Evolutionary conservation across 2,888 invertebrate species (phyloP), one percentile per base, ranked within the genome.

Genomic region (Seira musarum): DNA sequence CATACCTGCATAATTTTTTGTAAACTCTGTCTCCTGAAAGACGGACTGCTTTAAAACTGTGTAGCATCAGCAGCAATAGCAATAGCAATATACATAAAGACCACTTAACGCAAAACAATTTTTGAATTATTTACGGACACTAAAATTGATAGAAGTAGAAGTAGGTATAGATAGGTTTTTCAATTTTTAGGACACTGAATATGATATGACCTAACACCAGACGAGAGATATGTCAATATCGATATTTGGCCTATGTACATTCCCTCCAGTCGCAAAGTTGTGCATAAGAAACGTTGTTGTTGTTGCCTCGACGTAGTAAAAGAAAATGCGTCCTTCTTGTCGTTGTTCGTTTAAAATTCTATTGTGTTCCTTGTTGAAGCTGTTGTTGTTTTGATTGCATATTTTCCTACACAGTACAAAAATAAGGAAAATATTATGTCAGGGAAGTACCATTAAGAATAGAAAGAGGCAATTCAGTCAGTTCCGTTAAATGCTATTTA

Each of bases 81-180:
- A 77, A 69, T n/a, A n/a, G n/a, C n/a, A n/a, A n/a, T n/a, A n/a
- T n/a, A 40, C 13, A 40, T 13, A 13, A 71, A 66, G 66, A 40
- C 70, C 65, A 70, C 70, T 78, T 78, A 78, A 71, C 65, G 71
- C 66, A 71, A 71, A 78, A 70, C 66, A 71, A 17, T 78, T 72
- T 72, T 67, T 79, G 68, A 79, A 72, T 72, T 79, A 79, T 79
- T 79, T 79, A 79, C 72, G 72, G 64, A 35, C 67, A 72, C 67
- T 72, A 79, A 72, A 79, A 79, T 79, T 79, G 79, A 79, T 79
- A 78, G 49, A 35, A 60, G n/a, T n/a, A n/a, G n/a, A n/a, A n/a
- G n/a, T n/a, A n/a, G n/a, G n/a, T n/a, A n/a, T 70, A 63, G 68
- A 69, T 65, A 21, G 68, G 76, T 69, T 64, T 35, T 64, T 57